Conservation (phyloP, 2,888 invertebrate genomes). For the Tigriopus californicus region DNA sequence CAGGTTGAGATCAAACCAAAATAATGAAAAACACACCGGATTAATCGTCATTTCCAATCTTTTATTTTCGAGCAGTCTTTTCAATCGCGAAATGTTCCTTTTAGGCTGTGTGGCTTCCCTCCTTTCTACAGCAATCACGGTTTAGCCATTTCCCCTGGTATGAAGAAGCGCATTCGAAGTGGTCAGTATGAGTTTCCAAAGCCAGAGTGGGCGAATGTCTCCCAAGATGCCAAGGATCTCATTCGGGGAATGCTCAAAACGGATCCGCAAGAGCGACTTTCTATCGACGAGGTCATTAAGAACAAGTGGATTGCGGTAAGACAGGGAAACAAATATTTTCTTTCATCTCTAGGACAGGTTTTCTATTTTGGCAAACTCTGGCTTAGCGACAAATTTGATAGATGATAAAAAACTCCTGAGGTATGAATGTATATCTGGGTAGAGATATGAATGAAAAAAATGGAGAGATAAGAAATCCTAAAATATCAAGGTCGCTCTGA, state of each 20-base stretch:
- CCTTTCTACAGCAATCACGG: constrained; percentile 98
- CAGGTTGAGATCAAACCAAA: no score
- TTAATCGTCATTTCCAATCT: not conserved
- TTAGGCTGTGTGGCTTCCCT: constrained; percentile 77
- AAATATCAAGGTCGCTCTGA: no score
- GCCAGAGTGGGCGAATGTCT: constrained; percentile 88
- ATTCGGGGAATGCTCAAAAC: constrained; percentile 86
- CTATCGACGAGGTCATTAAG: constrained; percentile 72
- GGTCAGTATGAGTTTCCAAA: constrained; percentile 95
- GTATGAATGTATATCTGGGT: no score
- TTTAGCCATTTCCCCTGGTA: constrained; percentile 91
- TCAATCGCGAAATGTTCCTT: not conserved
- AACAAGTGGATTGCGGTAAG: constrained; percentile 70
- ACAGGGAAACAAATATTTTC: constrained; percentile 19
- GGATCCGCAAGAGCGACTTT: constrained; percentile 69
- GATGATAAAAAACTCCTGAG: no score
- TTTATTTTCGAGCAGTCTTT: no score
- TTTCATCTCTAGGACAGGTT: not conserved
- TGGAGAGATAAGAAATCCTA: no score
- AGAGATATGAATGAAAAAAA: no score
- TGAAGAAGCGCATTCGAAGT: constrained; percentile 86
- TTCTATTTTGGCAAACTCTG: no score
- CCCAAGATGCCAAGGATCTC: constrained; percentile 80
- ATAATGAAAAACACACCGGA: no score
- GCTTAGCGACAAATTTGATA: no score